These are phyloP conservation scores for Melanotaenia maccullochi DNA, from an alignment of 2,797 vertebrate species.

Conservation along the genomic window DNA sequence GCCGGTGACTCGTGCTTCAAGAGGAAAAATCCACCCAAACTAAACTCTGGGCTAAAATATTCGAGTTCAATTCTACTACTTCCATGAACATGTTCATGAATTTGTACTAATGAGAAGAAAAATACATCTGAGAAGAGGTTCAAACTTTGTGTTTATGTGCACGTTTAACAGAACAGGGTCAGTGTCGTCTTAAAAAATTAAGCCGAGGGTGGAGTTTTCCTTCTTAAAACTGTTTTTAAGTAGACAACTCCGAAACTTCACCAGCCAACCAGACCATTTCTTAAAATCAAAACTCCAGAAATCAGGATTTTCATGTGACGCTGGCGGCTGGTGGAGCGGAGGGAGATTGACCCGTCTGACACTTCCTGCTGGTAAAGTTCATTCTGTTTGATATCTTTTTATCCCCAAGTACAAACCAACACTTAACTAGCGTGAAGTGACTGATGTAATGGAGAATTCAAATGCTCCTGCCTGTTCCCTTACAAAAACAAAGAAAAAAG, in stretches of 20 bases:
- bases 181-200: not conserved
- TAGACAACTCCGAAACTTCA: not conserved
- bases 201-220: slow-evolving; percentile 39
- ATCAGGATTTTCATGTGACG: too few species aligned
- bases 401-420: slow-evolving; percentile 70
- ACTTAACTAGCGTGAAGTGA: slow-evolving; percentile 82
- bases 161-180: too few species aligned
- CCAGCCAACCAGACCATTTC: not conserved
- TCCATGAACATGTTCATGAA: not conserved
- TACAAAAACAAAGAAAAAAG: slow-evolving; percentile 68
- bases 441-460: slow-evolving; percentile 79
- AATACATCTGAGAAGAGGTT: not conserved
- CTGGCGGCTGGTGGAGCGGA: too few species aligned
- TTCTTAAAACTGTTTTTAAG: not conserved
- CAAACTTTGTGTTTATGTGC: not conserved
- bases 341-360: slow-evolving; percentile 7
- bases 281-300: not conserved
- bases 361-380: slow-evolving; percentile 86
- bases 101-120: not conserved
- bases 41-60: not conserved
- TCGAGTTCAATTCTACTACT: not conserved
- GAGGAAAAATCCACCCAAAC: slow-evolving; percentile 52
- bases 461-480: slow-evolving; percentile 82
- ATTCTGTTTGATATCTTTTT: slow-evolving; percentile 69
- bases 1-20: slow-evolving; percentile 7